Base-by-base conservation (phyloP, 2,113 vertebrate genomes). In the Muntiacus muntjak region DNA sequence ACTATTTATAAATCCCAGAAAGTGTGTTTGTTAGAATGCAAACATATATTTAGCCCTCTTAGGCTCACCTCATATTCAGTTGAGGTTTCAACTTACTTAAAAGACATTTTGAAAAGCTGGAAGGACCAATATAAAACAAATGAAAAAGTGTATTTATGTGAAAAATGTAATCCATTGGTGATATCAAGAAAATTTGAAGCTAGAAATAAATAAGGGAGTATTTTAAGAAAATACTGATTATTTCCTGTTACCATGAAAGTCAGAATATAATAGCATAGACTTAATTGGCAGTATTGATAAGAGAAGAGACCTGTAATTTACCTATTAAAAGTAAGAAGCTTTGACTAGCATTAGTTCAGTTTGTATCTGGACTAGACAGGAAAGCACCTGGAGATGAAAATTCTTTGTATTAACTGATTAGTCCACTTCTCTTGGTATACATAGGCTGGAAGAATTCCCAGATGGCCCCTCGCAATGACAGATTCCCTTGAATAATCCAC, bases 231-330 rank as follows among this genome's bases (percentile, higher is more conserved):
- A 86, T 45, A 4, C 1, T 50, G 3, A 64, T n/a, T 40, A 60
- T 91, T 87, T 96, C 7, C 21, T 89, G 15, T n/a, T 58, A 33
- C 13, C 14, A 19, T 52, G 19, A 95, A 47, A 67, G 43, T 21
- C n/a, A 67, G 28, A 92, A n/a, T 90, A 40, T 78, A 92, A 94
- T 87, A 90, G 54, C 87, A 79, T 43, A 58, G 7, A 79, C 6
- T 87, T 89, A 76, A 74, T 74, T 84, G 36, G 13, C 84, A 81
- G 2, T 3, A 64, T 82, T 88, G 54, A 9, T 28, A 82, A 62
- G 15, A 78, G 2, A 93, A 76, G 40, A 43, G 15, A 54, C 78
- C 12, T 30, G 4, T 86, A 26, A 82, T 50, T 52, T 92, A 84
- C 1, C 2, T 57, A 60, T n/a, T 87, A 78, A 79, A 74, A 5